Evolutionary conservation across 2,113 vertebrate genomes (phyloP).

Genomic region (Erythrocercus mccallii): DNA sequence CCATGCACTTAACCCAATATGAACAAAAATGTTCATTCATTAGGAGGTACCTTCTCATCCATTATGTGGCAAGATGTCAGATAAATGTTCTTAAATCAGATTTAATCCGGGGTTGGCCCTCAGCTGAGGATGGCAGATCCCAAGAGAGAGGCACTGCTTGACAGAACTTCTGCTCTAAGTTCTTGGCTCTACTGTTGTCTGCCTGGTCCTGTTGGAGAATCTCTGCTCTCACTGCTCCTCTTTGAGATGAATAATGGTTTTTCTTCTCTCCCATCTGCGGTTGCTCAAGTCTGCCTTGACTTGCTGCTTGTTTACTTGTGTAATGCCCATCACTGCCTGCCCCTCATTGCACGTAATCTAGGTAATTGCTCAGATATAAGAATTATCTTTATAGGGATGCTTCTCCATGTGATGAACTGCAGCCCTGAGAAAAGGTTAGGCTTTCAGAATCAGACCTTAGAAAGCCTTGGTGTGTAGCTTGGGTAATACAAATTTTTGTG

Average conservation of each 20-base stretch:
- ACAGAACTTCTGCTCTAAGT: not conserved
- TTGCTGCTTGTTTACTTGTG: not conserved
- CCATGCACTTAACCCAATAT: not conserved
- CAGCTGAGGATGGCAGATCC: accelerated
- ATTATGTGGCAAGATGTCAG: not conserved
- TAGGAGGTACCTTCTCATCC: not conserved
- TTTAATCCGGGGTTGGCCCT: not conserved
- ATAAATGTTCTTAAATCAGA: not conserved
- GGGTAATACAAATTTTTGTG: not conserved
- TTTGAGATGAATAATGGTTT: not conserved
- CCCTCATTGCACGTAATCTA: not conserved
- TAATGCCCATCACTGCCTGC: not conserved
- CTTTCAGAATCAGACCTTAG: not conserved
- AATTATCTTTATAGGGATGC: not conserved
- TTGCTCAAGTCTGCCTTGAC: not conserved
- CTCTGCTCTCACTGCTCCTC: not conserved
- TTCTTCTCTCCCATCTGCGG: not conserved
- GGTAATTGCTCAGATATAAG: not conserved
- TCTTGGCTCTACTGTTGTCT: not conserved
- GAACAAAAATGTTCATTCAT: not conserved
- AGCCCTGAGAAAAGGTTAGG: not conserved
- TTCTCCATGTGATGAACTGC: not conserved
- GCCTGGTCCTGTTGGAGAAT: not conserved
- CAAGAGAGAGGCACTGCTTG: not conserved
- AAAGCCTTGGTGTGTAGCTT: not conserved